Base-by-base conservation (phyloP, 2,113 vertebrate species). In the Ciconia maguari region DNA sequence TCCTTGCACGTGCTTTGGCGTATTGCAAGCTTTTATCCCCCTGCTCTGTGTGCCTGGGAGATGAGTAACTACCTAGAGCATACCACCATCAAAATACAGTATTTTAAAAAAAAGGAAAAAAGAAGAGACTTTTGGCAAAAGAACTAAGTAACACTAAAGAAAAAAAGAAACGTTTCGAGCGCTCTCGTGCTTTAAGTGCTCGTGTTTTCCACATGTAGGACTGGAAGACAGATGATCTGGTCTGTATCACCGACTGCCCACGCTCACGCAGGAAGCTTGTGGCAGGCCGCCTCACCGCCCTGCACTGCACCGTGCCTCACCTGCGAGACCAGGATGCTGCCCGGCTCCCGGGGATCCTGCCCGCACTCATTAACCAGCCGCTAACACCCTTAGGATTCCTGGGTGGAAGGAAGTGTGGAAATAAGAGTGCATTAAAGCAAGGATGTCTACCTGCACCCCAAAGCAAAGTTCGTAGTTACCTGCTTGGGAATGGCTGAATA, bases 151-250 rank as follows among this genome's bases (percentile, higher is more conserved):
- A 58, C 0, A 0, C 62, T 41, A 13, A 72, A 94, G 74, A 46
- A 79, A 74, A 57, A 57, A 69, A 74, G 41, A 34, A 82, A 49
- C 0, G 0, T 58, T 93, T 74, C 0, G 3, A 96, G 83, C 2
- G 1, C 57, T 94, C 71, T 80, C 2, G 0, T 83, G 80, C 79
- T 90, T 90, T 29, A 55, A 93, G 75, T 0, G 0, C 75, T 88
- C 75, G 74, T 93, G 95, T n/a, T 91, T 89, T 49, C 83, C 96
- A 96, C 82, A 80, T 90, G 91, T 38, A 68, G 91, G 87, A 44
- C 89, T 95, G 94, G 65, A 61, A 87, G 78, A 27, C 52, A 79
- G 93, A 93, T 74, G 83, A 58, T 76, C 69, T 55, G 87, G 11
- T 61, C 57, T 77, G 58, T 7, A 26, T 2, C 29, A 77, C 74